Conservation (phyloP, 2,113 vertebrate genomes). For the Delphinus delphis region DNA sequence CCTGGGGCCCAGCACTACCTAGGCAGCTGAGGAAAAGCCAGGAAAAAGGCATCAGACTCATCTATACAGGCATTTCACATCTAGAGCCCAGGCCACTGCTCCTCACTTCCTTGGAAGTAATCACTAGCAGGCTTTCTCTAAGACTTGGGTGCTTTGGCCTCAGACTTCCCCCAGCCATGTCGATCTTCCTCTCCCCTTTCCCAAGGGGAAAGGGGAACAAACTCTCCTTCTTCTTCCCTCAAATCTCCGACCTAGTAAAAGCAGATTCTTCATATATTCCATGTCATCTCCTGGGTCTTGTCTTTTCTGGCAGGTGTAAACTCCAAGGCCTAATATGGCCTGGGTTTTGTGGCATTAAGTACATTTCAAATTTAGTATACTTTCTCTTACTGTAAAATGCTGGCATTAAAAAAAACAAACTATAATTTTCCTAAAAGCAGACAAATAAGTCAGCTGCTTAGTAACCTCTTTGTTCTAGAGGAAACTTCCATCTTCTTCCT, state of each 20-base stretch:
- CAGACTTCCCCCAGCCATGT: not conserved
- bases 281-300: not conserved
- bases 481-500: not conserved
- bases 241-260: not conserved
- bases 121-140: not conserved
- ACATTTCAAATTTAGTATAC: not conserved
- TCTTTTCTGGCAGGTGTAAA: not conserved
- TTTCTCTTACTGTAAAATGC: not conserved
- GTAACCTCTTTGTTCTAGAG: not conserved
- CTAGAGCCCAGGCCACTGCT: accelerated
- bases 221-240: not conserved
- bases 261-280: not conserved
- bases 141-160: not conserved
- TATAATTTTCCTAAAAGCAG: not conserved
- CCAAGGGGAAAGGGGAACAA: accelerated
- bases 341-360: not conserved
- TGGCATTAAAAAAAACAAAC: not conserved
- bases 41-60: not conserved
- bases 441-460: not conserved
- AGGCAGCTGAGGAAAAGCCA: not conserved
- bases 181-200: not conserved
- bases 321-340: not conserved
- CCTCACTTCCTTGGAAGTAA: not conserved
- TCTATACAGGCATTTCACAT: not conserved
- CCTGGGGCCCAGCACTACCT: accelerated